A percentile compares a stretch with the other conserved stretches of the same genome.
Conservation (phyloP, 2,113 vertebrate genomes). For the Aegithalos caudatus region DNA sequence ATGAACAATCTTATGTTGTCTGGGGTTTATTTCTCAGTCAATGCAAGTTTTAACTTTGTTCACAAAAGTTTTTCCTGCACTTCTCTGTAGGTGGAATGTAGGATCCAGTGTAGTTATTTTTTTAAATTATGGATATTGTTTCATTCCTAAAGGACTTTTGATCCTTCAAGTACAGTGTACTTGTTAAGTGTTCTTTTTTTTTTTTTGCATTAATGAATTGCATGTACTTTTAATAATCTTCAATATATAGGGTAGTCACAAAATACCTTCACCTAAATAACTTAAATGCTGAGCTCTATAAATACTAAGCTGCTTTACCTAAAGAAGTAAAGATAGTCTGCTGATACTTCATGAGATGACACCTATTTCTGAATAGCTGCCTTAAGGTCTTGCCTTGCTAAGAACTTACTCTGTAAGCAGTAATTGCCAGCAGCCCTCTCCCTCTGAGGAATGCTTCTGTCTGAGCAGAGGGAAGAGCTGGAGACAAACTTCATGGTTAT, state of each 20-base stretch:
- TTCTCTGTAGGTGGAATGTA: background rate
- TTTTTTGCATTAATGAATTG: background rate
- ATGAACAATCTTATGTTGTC: background rate
- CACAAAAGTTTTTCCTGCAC: background rate
- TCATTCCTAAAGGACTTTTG: background rate
- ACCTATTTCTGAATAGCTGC: background rate
- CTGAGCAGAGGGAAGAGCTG: background rate
- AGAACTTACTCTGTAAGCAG: background rate
- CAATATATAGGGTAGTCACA: background rate
- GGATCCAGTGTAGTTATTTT: background rate
- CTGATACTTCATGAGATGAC: background rate
- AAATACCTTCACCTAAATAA: background rate
- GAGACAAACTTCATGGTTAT: background rate
- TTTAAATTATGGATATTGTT: background rate
- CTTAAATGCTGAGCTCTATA: background rate
- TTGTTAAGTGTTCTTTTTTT: background rate
- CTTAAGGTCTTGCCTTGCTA: background rate
- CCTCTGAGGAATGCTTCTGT: background rate
- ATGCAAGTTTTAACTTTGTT: background rate
- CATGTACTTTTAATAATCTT: background rate
- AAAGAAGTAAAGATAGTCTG: background rate
- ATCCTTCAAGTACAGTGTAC: background rate
- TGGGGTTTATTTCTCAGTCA: background rate
- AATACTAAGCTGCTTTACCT: background rate
- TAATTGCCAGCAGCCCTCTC: background rate